Base-by-base conservation (phyloP, 92 coral and sea anemone species). In the Palythoa grandis region DNA sequence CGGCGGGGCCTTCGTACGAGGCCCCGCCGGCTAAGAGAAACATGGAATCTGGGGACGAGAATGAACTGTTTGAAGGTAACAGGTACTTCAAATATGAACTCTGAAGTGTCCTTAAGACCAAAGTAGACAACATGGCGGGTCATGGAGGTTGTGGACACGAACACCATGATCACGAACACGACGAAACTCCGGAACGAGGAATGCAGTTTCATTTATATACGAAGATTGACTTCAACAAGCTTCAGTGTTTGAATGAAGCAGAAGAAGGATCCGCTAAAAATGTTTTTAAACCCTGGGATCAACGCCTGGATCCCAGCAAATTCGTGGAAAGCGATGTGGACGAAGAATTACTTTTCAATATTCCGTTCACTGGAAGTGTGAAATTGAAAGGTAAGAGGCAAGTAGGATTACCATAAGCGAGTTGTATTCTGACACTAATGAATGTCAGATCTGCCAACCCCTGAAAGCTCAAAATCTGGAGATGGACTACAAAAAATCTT, bases 251-350 rank as follows among this genome's bases (percentile, higher is more conserved):
- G 89, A 96, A 96, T 72, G 98, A 96, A 84, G 93, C 98, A 0
- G 98, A 95, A 74, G 99, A 96, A 89, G 99, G 95, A 10, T 89
- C 98, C 24, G 98, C 94, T 17, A 95, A 90, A 77, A 88, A 92
- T 83, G 99, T 95, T 38, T 96, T 96, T 70, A 96, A 87, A 87
- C 92, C 99, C 17, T 96, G 99, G 99, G 92, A 93, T 58, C 92
- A 96, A 79, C 76, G 99, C 43, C 85, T 90, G 60, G 98, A 96
- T 76, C 86, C 89, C 29, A 90, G 88, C 14, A 96, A 88, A 77
- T 95, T 93, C 90, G 99, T 96, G 22, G 97, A 94, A 83, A 96
- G 99, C 61, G 99, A 96, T 57, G 97, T 92, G 5, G 99, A 96
- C 83, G 97, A 96, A 29, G 99, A 96, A 79, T 82, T 96, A 40